phyloP scores from a whole-genome alignment of 2,113 vertebrate species.

The Mohoua ochrocephala region DNA sequence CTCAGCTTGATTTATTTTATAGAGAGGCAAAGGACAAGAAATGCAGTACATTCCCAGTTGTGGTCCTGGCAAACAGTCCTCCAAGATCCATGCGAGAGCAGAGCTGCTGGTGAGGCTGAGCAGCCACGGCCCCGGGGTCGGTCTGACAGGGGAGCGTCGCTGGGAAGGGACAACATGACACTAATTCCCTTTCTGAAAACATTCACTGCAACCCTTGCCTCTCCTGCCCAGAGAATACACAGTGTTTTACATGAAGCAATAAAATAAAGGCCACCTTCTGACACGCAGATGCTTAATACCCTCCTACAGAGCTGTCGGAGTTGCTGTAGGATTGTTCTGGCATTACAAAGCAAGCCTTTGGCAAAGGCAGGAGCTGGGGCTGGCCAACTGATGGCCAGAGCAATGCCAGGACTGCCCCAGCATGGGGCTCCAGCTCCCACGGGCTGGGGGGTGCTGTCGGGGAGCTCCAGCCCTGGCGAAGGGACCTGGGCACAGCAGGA shows the following conservation, averaged over 20 bases:
- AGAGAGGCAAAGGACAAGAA: slow-evolving; percentile 12
- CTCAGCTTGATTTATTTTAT: slow-evolving; percentile 32
- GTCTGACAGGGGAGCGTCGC: fast-evolving
- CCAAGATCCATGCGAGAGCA: neutral
- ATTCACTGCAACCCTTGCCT: neutral
- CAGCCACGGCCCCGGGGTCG: fast-evolving
- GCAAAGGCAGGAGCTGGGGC: neutral
- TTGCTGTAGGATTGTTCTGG: neutral
- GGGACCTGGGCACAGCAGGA: neutral
- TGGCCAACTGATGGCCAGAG: neutral
- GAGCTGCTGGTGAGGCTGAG: neutral
- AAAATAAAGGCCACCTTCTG: neutral
- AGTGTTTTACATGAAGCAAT: neutral
- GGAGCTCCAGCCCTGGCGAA: neutral
- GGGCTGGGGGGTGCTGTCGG: fast-evolving
- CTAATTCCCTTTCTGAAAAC: neutral
- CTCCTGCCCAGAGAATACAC: neutral
- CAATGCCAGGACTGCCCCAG: neutral
- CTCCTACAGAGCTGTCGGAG: neutral
- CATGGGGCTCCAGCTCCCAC: neutral
- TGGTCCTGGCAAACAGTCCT: neutral
- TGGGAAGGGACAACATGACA: neutral
- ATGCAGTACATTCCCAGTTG: neutral
- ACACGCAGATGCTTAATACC: neutral
- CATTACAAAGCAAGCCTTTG: neutral